Evolutionary conservation across 2,888 invertebrate genomes (phyloP), one percentile per base, ranked within the genome.

Genomic region (Anarsia innoxiella): DNA sequence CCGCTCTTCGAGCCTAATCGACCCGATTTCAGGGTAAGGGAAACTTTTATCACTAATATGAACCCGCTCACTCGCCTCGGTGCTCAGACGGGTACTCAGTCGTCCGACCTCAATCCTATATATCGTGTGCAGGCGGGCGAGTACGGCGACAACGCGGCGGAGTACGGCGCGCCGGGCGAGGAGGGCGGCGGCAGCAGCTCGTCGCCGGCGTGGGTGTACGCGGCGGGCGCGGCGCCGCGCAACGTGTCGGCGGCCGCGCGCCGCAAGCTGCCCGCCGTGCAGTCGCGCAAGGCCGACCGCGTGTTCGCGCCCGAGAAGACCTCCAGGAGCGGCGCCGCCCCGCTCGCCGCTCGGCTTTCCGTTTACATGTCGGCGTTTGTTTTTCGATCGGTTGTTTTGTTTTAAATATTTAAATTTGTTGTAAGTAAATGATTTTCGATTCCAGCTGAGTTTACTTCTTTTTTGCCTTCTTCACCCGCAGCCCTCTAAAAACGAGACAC

Each of bases 81-180:
- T n/a, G n/a, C n/a, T n/a, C n/a, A n/a, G n/a, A n/a, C n/a, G n/a
- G n/a, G n/a, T n/a, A n/a, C n/a, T n/a, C n/a, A n/a, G n/a, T n/a
- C n/a, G n/a, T n/a, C n/a, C n/a, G n/a, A n/a, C n/a, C n/a, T n/a
- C n/a, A n/a, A n/a, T n/a, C n/a, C n/a, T n/a, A n/a, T n/a, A n/a
- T n/a, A n/a, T n/a, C n/a, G n/a, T n/a, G n/a, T n/a, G 56, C 60
- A 77, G 77, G 69, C 69, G 55, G 78, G 77, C 48, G 78, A 77
- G 61, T 77, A 77, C 63, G 77, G 74, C 27, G 77, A 76, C 64
- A 68, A 71, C 59, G 76, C 56, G 45, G 69, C 65, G 12, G 74
- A 73, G 23, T 76, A 76, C 61, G 60, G 19, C 9, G 33, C 25
- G 27, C 19, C 19, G 10, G 6, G 30, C 35, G 42, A 38, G 31